Evolutionary conservation across 2,113 vertebrate genomes (phyloP), one percentile per base, ranked within the genome.

Genomic region (Recurvirostra avosetta): DNA sequence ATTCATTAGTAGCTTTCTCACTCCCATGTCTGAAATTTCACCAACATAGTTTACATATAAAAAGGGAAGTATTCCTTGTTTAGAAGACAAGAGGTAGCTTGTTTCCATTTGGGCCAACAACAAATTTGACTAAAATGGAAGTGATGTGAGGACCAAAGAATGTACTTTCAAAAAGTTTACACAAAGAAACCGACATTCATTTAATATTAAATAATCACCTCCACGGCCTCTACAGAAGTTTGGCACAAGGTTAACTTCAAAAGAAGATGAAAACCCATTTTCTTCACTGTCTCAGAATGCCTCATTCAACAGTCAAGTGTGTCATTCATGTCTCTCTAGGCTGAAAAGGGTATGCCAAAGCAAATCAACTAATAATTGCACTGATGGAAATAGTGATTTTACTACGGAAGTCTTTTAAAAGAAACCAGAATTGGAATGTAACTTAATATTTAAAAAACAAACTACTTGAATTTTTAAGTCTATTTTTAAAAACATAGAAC

Each of bases 391-490:
- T 25, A 4, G 1, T 61, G 74, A 88, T 90, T 85, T 90, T 84
- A 63, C 72, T 89, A 77, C 0, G 0, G 72, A 94, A 95, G 65
- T 45, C 61, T 72, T 88, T 90, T 86, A 94, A 88, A 86, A 75
- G 84, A 89, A 94, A 91, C n/a, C 45, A 95, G 90, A 88, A 89
- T 22, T 81, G 92, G 56, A 95, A 91, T 58, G 84, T 16, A 93
- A 90, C 62, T 74, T 88, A 83, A 67, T 84, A 77, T 47, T 92
- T 87, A 50, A 95, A 94, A 96, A 92, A 77, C 29, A 88, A 91
- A 73, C 71, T 88, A 88, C 62, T 90, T 78, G 58, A 74, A 43
- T 82, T 87, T 87, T 94, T 71, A 80, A 41, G 49, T 79, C n/a
- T 14, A 32, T 52, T 45, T 56, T 20, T 1, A 15, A 36, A 82